These are phyloP conservation scores for Panagrolaimus sp. DNA, from an alignment of 1,140 invertebrate species.

Conservation along the genomic window DNA sequence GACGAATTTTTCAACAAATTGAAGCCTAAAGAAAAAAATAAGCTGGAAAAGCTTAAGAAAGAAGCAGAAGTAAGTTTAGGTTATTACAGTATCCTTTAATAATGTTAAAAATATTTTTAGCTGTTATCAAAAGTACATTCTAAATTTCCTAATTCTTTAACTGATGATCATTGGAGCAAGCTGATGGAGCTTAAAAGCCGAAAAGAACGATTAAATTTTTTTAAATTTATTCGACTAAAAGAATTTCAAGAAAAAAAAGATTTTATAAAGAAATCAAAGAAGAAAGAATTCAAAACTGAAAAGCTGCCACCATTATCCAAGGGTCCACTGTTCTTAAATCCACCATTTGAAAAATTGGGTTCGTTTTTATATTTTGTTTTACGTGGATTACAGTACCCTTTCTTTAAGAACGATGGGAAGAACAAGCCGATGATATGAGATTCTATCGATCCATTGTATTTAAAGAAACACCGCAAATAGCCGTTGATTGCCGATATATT, in stretches of 20 bases:
- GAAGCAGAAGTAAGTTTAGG: slow-evolving; percentile 37
- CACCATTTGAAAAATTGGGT: neutral
- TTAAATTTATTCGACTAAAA: slow-evolving; percentile 30
- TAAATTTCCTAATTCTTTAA: slow-evolving; percentile 26
- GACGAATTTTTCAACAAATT: neutral
- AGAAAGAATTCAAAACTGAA: slow-evolving; percentile 2
- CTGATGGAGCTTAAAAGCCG: slow-evolving; percentile 14
- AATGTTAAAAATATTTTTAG: slow-evolving; percentile 26
- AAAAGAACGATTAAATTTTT: slow-evolving; percentile 32
- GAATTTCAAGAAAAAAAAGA: slow-evolving; percentile 18
- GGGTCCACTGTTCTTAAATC: neutral
- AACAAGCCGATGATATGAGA: neutral
- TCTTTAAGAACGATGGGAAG: slow-evolving; percentile 3
- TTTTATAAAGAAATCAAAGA: slow-evolving; percentile 16
- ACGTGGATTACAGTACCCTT: neutral
- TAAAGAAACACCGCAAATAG: slow-evolving; percentile 29
- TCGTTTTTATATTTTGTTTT: too few species aligned
- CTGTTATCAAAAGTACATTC: slow-evolving; percentile 23
- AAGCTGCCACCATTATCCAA: neutral
- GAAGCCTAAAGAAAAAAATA: slow-evolving; percentile 18
- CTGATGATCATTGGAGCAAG: slow-evolving; percentile 24
- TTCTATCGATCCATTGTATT: slow-evolving; percentile 19
- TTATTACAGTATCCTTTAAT: neutral
- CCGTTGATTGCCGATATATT: slow-evolving; percentile 43
- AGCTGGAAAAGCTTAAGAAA: slow-evolving; percentile 26